Evolutionary conservation across 2,797 vertebrate genomes (phyloP), one percentile per base, ranked within the genome.

Genomic region (Megaceryle alcyon): DNA sequence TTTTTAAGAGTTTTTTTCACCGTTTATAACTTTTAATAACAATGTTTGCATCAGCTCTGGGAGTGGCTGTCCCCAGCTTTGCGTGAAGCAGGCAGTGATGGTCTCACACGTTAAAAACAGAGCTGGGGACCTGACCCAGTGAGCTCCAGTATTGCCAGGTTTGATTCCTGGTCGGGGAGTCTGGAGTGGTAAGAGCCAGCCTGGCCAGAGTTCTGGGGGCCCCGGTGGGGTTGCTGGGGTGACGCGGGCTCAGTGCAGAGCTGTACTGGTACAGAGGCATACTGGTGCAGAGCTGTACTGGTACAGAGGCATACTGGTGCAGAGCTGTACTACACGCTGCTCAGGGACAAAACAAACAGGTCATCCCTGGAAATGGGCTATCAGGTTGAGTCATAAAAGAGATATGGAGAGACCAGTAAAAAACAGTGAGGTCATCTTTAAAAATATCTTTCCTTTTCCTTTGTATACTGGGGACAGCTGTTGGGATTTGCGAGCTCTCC

Each of bases 1-100:
- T 64, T 79, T 43, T 49, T 22, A 56, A 73, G 91, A 83, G 49
- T 71, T 96, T 92, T 29, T 61, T 88, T 96, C 85, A 72, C 92
- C 79, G 72, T 92, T 94, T 76, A 15, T 88, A 90, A 92, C 85
- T 90, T 94, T 94, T 91, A 94, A 94, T 95, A 86, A 92, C 86
- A 54, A 48, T 88, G 92, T 95, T 76, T 60, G 69, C 91, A 57
- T 72, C 77, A 31, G 76, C 85, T 82, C 73, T 88, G 82, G 82
- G 83, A 86, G 94, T 21, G 51, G 66, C 91, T 48, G 84, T 66
- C 87, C 77, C 77, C 75, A 81, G 85, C 79, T 20, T 51, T 54
- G 59, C 68, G 1, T 53, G 86, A 57, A 81, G 78, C 19, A 21
- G 26, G 33, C 48, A 37, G 51, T 17, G 44, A 82, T 28, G 49